A percentile compares a stretch with the other conserved stretches of the same genome.
These are phyloP conservation scores for Ectemnius lituratus DNA, from an alignment of 2,888 invertebrate genomes.

Conservation along the genomic window DNA sequence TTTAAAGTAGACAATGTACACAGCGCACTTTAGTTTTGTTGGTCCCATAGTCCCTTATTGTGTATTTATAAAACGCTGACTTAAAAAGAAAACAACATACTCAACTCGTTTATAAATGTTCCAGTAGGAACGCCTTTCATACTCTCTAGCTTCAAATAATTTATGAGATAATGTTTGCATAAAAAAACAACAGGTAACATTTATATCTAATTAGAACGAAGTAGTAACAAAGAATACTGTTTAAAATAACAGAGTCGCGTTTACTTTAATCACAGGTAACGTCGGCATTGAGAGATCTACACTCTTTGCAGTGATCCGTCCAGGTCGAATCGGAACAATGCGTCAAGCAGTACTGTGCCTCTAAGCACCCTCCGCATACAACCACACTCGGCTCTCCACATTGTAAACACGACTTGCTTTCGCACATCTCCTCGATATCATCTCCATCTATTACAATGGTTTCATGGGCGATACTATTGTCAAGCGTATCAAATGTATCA, in stretches of 20 bases:
- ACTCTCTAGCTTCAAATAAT: neutral
- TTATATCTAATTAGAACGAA: slow-evolving; percentile 22
- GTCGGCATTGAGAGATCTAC: slow-evolving; percentile 37
- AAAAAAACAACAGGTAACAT: slow-evolving; percentile 21
- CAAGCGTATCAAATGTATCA: neutral
- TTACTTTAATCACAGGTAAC: slow-evolving; percentile 3
- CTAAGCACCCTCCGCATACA: slow-evolving; percentile 53
- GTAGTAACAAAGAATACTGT: slow-evolving; percentile 36
- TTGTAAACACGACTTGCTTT: neutral
- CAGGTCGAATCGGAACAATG: slow-evolving; percentile 57
- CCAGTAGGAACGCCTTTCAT: neutral
- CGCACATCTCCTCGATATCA: neutral
- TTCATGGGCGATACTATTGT: neutral
- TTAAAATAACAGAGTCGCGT: slow-evolving; percentile 36
- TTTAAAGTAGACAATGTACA: too few species aligned
- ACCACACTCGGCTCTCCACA: slow-evolving; percentile 24
- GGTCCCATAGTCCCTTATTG: too few species aligned
- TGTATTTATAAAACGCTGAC: too few species aligned
- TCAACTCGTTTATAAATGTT: too few species aligned
- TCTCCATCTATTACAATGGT: neutral
- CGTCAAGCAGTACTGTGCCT: slow-evolving; percentile 61
- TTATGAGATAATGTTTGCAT: neutral
- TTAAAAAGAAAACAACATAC: too few species aligned
- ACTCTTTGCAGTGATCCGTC: slow-evolving; percentile 54
- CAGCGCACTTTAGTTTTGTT: too few species aligned